Percentiles rank a stretch among this genome's conserved stretches.
Conservation (phyloP, 2,797 vertebrate species). For the Pipistrellus kuhlii region DNA sequence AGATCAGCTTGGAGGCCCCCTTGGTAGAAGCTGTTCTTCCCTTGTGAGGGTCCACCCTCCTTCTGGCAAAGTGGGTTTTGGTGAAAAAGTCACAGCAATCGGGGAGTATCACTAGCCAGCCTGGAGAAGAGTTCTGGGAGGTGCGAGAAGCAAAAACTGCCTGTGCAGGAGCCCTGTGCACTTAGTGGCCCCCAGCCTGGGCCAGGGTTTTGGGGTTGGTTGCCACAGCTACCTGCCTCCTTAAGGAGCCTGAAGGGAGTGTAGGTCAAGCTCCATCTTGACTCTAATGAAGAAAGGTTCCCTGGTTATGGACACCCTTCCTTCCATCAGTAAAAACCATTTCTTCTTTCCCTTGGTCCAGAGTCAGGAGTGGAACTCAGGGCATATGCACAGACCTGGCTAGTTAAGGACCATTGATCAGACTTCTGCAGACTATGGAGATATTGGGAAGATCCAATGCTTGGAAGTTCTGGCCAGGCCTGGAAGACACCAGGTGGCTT, state of each 20-base stretch:
- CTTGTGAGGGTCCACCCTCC: neutral
- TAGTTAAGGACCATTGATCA: neutral
- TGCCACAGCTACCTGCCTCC: neutral
- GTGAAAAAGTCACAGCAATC: neutral
- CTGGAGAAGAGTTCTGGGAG: neutral
- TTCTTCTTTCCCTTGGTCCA: neutral
- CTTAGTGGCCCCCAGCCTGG: neutral
- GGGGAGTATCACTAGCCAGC: neutral
- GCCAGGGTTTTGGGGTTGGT: too few relatives aligned
- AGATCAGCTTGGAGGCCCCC: neutral
- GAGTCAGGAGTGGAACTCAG: neutral
- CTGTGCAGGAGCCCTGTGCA: neutral
- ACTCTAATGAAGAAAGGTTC: neutral
- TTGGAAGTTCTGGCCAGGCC: neutral
- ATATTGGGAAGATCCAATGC: neutral
- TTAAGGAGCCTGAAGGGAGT: accelerated
- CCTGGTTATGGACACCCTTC: neutral
- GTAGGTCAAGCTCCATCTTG: neutral
- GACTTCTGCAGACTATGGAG: neutral
- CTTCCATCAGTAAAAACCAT: accelerated
- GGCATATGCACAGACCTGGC: neutral
- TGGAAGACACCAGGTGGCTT: neutral
- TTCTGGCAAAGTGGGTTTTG: neutral
- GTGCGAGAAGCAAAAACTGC: neutral
- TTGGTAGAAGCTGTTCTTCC: neutral